These are phyloP conservation scores for Engraulis encrasicolus DNA, from an alignment of 2,113 vertebrate genomes.

Conservation along the genomic window DNA sequence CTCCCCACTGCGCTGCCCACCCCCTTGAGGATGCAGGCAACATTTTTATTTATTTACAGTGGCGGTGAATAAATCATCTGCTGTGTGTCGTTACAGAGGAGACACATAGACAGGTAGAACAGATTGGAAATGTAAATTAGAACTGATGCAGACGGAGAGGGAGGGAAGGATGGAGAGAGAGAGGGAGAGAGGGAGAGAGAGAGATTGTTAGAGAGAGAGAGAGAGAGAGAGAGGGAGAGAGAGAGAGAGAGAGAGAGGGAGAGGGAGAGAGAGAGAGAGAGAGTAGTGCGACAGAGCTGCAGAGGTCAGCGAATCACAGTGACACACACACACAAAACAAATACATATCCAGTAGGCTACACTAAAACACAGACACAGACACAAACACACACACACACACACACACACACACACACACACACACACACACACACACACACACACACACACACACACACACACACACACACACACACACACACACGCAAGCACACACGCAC, in stretches of 20 bases:
- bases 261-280: not conserved
- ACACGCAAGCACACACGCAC: not conserved
- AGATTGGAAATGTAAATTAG: conserved; percentile 22
- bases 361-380: not conserved
- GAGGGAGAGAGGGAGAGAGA: not conserved
- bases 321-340: no score
- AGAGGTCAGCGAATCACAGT: not conserved
- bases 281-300: not conserved
- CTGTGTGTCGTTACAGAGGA: not conserved
- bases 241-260: not conserved
- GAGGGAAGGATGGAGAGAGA: not conserved
- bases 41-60: conserved; percentile 22
- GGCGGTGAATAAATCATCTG: conserved; percentile 7
- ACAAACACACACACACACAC: not conserved
- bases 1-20: not conserved
- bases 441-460: not conserved
- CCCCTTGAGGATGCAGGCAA: not conserved
- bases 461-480: not conserved
- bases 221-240: not conserved
- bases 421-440: not conserved
- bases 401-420: not conserved
- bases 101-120: conserved; percentile 19
- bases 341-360: no score
- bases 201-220: not conserved
- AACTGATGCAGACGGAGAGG: not conserved